phyloP scores from a whole-genome alignment of 2,113 vertebrate genomes.

The Takifugu flavidus region DNA sequence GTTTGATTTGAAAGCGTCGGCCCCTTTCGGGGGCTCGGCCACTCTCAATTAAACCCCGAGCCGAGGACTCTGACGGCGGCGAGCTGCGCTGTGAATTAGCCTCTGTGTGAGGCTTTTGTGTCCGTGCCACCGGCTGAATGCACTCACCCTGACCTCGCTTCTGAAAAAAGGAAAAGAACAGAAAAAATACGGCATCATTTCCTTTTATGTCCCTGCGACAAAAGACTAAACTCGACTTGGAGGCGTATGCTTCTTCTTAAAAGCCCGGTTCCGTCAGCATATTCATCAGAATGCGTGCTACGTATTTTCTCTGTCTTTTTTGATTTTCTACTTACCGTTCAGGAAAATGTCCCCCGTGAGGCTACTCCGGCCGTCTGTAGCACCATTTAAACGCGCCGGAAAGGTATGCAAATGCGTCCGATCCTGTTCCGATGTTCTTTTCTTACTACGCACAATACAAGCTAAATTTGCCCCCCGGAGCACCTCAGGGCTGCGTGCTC shows the following conservation, averaged over 20 bases:
- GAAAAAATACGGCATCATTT: conserved; percentile 10
- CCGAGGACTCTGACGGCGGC: conserved; percentile 57
- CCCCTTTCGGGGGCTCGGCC: conserved; percentile 58
- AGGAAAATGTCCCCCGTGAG: too few species aligned
- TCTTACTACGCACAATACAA: too few species aligned
- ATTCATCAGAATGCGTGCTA: too few species aligned
- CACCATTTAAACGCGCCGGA: too few species aligned
- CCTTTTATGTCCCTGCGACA: conserved; percentile 18
- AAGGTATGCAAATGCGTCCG: too few species aligned
- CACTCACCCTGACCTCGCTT: conserved; percentile 55
- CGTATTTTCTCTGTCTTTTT: too few species aligned
- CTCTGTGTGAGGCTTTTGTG: conserved; percentile 52
- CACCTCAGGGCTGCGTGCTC: background rate
- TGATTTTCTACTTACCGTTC: too few species aligned
- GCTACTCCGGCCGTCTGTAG: too few species aligned
- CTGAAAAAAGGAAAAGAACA: conserved; percentile 42
- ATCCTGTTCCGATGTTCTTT: too few species aligned
- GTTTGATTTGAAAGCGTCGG: conserved; percentile 57
- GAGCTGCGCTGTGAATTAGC: conserved; percentile 55
- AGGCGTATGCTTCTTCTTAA: too few species aligned
- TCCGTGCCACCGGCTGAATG: conserved; percentile 54
- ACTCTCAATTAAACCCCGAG: conserved; percentile 66
- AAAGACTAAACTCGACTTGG: background rate
- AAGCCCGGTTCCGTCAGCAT: background rate
- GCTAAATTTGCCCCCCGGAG: background rate